Conservation (phyloP, 2,797 vertebrate genomes). For the Anabas testudineus region DNA sequence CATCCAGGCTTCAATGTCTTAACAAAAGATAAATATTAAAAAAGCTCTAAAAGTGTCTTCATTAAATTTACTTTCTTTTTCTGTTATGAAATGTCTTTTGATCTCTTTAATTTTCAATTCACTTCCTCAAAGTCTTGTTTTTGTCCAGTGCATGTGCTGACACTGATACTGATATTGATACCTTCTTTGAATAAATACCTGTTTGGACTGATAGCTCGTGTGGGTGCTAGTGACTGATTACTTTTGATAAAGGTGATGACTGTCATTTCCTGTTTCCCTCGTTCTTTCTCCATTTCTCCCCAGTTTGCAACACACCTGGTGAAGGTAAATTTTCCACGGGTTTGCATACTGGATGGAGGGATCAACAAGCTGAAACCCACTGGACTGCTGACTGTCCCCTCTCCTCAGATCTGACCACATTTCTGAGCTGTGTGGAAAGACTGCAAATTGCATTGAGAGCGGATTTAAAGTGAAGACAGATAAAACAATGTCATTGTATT, state of each 20-base stretch:
- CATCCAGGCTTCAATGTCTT: too few relatives aligned
- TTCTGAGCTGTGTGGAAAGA: conserved; percentile 4
- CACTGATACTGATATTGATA: too few relatives aligned
- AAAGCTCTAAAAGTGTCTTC: background rate
- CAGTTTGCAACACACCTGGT: conserved; percentile 95
- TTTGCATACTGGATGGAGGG: conserved; percentile 95
- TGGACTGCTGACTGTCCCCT: conserved; percentile 94
- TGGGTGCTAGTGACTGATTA: background rate
- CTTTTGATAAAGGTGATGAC: background rate
- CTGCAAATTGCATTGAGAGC: conserved; percentile 1
- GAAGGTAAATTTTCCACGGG: conserved; percentile 91
- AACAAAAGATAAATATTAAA: background rate
- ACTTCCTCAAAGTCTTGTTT: background rate
- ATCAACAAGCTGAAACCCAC: conserved; percentile 98
- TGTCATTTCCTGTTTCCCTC: fast-evolving
- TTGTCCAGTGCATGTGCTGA: background rate
- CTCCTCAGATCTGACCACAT: conserved; percentile 91
- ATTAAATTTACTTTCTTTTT: too few relatives aligned
- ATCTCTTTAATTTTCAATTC: background rate
- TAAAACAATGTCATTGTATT: too few relatives aligned
- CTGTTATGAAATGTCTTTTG: background rate
- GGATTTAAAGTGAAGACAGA: too few relatives aligned
- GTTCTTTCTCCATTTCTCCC: conserved; percentile 9
- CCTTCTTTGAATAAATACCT: too few relatives aligned
- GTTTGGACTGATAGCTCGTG: too few relatives aligned